Base-by-base conservation (phyloP, 2,113 vertebrate genomes). In the Oncorhynchus tshawytscha region DNA sequence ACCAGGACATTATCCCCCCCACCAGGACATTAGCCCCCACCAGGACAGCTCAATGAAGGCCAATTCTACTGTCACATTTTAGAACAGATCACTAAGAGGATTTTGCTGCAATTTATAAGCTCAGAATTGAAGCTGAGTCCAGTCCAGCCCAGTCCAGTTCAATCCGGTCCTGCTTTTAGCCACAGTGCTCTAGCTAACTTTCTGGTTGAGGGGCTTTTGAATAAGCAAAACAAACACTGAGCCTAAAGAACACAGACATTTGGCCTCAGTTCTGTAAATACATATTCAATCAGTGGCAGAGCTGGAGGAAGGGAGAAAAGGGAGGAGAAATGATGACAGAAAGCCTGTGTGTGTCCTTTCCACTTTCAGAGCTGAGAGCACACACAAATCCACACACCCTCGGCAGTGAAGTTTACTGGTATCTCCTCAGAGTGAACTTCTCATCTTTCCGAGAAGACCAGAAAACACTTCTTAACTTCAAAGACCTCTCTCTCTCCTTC, bases 231-330 rank as follows among this genome's bases (percentile, higher is more conserved):
- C 20, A 70, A 39, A 25, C 24, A 67, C 20, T 48, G 67, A n/a
- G n/a, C n/a, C n/a, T 7, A 49, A 22, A 66, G 27, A 81, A 69
- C 70, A 77, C 49, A 72, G 59, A 73, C 60, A 77, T 85, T 80
- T 62, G 76, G 70, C 22, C 68, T 22, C 54, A 82, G 25, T 72
- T 79, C 60, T 79, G 71, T 39, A 2, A 13, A 70, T 69, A 78
- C 84, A 89, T 81, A 83, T 84, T 87, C 68, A 27, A 78, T 54
- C 24, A 83, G 76, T 75, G 71, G 62, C 57, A 74, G 75, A 78
- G 68, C 20, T 77, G 67, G 72, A 68, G 69, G 39, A 66, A 49
- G 60, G 69, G 20, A 27, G 68, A 77, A 70, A 62, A 54, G 51
- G 66, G 60, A 54, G 54, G 71, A 79, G 74, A 76, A 82, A 87